Evolutionary conservation across 1,140 invertebrate species (phyloP), one percentile per base, ranked within the genome.

Genomic region (Drosophila kanapiae): DNA sequence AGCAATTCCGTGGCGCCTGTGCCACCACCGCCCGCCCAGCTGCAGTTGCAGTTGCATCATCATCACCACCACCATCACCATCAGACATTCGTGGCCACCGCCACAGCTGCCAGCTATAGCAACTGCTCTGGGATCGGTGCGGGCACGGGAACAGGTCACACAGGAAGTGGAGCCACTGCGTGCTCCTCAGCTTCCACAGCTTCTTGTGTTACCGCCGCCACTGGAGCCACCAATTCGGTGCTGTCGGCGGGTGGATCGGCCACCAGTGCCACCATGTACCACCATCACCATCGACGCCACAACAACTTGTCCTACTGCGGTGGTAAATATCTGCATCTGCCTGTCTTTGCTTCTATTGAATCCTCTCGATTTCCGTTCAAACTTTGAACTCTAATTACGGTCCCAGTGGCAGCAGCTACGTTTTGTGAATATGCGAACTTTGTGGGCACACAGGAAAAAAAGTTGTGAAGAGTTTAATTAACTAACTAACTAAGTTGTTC

Each of bases 301-400:
- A 92, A 92, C 68, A 92, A 92, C 63, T 74, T 92, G 58, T 92
- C 91, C 64, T 92, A 92, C 72, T 92, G 91, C 67, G 91, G 91
- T 75, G 91, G 91, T 92, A 92, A 91, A 86, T 92, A 91, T 72
- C 23, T 6, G 16, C 29, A 45, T 27, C 18, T 16, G 23, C 29
- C 47, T 18, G 2, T 48, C 37, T 13, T n/a, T 4, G 7, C 6
- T 38, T 5, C 18, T 0, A 38, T 23, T 27, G 18, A 27, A 23
- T 33, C 23, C 47, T 11, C 27, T 68, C 37, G 37, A 31, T 54
- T 42, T 63, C n/a, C 10, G n/a, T 67, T 23, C 6, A 35, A 59
- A 27, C 29, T 60, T 43, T 59, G 42, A 63, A 35, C 57, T 65
- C 43, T 62, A 38, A 65, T 62, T 62, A 63, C n/a, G n/a, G 33